Base-by-base conservation (phyloP, 2,888 invertebrate genomes). In the Chrysina gloriosa region DNA sequence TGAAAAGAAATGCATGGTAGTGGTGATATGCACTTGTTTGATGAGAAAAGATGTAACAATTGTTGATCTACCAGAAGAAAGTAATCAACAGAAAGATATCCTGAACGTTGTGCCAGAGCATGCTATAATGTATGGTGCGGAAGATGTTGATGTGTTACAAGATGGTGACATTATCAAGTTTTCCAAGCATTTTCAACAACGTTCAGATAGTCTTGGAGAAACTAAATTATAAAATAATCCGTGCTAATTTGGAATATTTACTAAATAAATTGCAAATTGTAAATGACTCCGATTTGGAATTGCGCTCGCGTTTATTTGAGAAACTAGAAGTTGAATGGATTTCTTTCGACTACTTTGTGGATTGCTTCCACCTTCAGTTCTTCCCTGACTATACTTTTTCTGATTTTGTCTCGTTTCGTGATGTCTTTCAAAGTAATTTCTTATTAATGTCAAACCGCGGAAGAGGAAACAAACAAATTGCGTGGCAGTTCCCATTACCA, bases 71-170 rank as follows among this genome's bases (percentile, higher is more conserved):
- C 36, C 70, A 23, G 63, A 71, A 19, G 64, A 52, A n/a, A 31
- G 16, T 5, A 71, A 76, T 14, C 68, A 74, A n/a, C 65, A 74
- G 19, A 77, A 81, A n/a, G 82, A 81, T 50, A 72, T 85, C 47
- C 77, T 88, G 27, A 89, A 91, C 72, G 76, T 81, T 36, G 89
- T 88, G 1, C 86, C 87, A 0, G 89, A 89, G 23, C 86, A 89
- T 82, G 92, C 92, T 0, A 92, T 92, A 71, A 86, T 86, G 73
- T 84, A 85, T 16, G 90, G 89, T 0, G 91, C 91, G 0, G 90
- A 91, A 80, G 92, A 92, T 70, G 89, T 91, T 2, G 84, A 85
- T 75, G 77, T 88, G 63, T 67, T 84, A 0, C 82, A 86, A 45
- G 78, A 81, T 0, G 76, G 81, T 2, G 79, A 71, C 27, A 81